Percentiles rank a stretch among this genome's conserved stretches.
Evolutionary conservation across 1,140 invertebrate genomes (phyloP).

Genomic region (Acromyrmex echinatior): DNA sequence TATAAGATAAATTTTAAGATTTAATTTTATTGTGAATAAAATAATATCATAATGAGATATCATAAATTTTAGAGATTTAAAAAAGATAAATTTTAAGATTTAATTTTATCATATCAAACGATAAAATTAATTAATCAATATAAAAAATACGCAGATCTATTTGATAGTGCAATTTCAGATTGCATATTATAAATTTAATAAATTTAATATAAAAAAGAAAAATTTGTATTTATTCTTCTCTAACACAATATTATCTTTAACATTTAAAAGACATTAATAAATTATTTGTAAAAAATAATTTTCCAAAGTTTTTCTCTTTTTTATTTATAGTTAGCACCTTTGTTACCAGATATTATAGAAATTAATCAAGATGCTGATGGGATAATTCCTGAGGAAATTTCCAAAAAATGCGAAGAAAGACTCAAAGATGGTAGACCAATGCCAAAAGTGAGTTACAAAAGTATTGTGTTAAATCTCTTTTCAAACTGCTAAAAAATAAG

Average conservation of each 20-base stretch:
- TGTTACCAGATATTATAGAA: constrained; percentile 78
- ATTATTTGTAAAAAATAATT: neutral
- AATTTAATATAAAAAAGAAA: constrained; percentile 3
- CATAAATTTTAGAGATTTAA: no score
- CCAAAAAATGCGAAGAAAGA: constrained; percentile 76
- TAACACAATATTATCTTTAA: neutral
- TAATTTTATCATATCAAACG: neutral
- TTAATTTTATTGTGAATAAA: no score
- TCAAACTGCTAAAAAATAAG: neutral
- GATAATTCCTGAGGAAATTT: constrained; percentile 80
- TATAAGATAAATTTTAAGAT: no score
- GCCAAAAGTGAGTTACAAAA: constrained; percentile 81
- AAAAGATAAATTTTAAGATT: no score
- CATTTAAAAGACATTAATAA: neutral
- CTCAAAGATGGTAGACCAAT: constrained; percentile 65
- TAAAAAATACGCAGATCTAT: neutral
- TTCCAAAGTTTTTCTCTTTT: neutral
- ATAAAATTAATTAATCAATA: no score
- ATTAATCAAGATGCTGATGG: constrained; percentile 83
- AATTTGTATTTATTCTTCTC: neutral
- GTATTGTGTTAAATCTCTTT: constrained; percentile 44
- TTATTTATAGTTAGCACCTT: constrained; percentile 75
- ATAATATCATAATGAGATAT: no score
- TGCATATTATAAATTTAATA: neutral
- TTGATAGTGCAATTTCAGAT: neutral